These are phyloP conservation scores for Symphodus melops DNA, from an alignment of 2,113 vertebrate genomes.

Conservation along the genomic window DNA sequence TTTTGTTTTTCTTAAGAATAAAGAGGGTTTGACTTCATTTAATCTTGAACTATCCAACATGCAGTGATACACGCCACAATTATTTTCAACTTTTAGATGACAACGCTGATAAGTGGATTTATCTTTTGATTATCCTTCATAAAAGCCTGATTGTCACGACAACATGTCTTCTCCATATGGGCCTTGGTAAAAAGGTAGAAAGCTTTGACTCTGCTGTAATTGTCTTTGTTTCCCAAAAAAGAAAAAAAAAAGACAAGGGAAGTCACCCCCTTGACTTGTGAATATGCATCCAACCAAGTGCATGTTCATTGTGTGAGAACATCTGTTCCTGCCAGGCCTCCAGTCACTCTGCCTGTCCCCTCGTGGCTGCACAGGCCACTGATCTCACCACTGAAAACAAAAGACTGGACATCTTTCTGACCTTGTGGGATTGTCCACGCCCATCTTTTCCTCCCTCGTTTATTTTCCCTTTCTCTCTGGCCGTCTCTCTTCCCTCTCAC, in stretches of 20 bases:
- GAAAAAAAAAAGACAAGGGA: slow-evolving; percentile 48
- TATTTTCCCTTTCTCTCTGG: slow-evolving; percentile 26
- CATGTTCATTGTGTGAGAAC: slow-evolving; percentile 69
- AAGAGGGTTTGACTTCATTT: too few relatives aligned
- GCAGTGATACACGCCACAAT: too few relatives aligned
- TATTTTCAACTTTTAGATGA: too few relatives aligned
- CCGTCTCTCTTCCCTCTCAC: slow-evolving; percentile 46
- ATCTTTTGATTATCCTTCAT: slow-evolving; percentile 12
- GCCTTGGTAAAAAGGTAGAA: slow-evolving; percentile 29
- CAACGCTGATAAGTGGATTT: too few relatives aligned
- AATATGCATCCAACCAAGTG: slow-evolving; percentile 54
- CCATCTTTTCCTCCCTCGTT: slow-evolving; percentile 45
- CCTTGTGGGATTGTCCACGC: slow-evolving; percentile 71
- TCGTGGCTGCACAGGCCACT: slow-evolving; percentile 54
- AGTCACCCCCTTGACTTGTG: slow-evolving; percentile 46
- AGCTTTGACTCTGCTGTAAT: slow-evolving; percentile 12
- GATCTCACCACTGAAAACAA: slow-evolving; percentile 75
- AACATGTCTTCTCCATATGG: slow-evolving; percentile 22
- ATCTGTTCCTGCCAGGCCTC: slow-evolving; percentile 70
- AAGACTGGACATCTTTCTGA: slow-evolving; percentile 73
- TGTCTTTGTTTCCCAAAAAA: slow-evolving; percentile 52
- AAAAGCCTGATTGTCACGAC: slow-evolving; percentile 39
- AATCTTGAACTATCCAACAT: too few relatives aligned
- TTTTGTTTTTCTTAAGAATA: too few relatives aligned
- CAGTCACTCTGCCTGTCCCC: slow-evolving; percentile 57